phyloP scores from a whole-genome alignment of 53 echinoderm and acorn worm species.

The Apostichopus leukothele region DNA sequence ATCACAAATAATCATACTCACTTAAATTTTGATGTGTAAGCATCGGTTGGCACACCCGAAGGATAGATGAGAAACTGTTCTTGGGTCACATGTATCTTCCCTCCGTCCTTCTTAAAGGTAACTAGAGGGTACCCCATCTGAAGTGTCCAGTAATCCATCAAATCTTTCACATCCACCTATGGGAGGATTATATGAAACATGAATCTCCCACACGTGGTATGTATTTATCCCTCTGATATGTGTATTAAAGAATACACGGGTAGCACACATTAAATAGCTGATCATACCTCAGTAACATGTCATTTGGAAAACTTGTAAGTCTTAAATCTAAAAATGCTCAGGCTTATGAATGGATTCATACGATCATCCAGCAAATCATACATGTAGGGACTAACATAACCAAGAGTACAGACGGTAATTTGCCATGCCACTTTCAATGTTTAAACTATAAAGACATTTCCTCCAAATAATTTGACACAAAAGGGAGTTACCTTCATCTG shows the following conservation, averaged over 20 bases:
- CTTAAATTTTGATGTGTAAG: constrained; percentile 6
- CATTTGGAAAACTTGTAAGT: too few species aligned
- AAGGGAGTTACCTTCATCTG: too few species aligned
- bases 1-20: background rate
- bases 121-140: constrained; percentile 96
- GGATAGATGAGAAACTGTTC: constrained; percentile 55
- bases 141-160: constrained; percentile 96
- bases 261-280: background rate
- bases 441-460: too few species aligned
- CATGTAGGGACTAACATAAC: too few species aligned
- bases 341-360: too few species aligned
- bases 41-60: constrained; percentile 13
- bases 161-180: constrained; percentile 50
- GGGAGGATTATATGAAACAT: background rate
- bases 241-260: background rate
- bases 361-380: too few species aligned
- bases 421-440: too few species aligned
- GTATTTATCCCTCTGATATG: background rate
- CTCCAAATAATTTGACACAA: too few species aligned
- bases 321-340: too few species aligned
- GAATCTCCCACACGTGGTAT: background rate
- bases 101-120: constrained; percentile 53
- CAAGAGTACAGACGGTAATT: too few species aligned
- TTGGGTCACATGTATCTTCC: constrained; percentile 50
- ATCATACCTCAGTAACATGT: too few species aligned